A percentile compares a stretch with the other conserved stretches of the same genome.
These are phyloP conservation scores for Microctonus hyperodae DNA, from an alignment of 2,888 invertebrate species.

Conservation along the genomic window DNA sequence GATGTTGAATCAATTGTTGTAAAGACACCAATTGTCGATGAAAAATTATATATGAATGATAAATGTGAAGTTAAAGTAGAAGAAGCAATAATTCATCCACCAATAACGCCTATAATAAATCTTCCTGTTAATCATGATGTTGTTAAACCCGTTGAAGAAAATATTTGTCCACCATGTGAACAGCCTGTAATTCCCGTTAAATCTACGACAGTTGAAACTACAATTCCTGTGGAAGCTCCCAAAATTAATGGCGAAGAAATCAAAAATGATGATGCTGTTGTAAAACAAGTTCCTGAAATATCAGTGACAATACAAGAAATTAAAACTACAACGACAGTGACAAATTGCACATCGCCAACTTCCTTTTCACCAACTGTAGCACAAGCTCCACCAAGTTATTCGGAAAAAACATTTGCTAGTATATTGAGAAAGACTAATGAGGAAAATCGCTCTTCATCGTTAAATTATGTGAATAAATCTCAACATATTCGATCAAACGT, in stretches of 20 bases:
- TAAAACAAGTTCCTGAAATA: not conserved
- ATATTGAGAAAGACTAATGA: slow-evolving; percentile 5
- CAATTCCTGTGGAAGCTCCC: slow-evolving; percentile 1
- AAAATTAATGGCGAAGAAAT: slow-evolving; percentile 13
- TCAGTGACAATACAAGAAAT: too few species aligned
- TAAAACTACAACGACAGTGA: not conserved
- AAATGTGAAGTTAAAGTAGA: slow-evolving; percentile 18
- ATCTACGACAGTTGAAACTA: slow-evolving; percentile 15
- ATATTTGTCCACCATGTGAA: not conserved
- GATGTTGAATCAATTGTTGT: not conserved
- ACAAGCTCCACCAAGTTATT: not conserved
- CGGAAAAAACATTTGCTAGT: slow-evolving; percentile 17
- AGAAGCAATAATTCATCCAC: not conserved
- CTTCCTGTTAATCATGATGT: not conserved
- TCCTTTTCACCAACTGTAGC: not conserved
- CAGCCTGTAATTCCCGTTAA: slow-evolving; percentile 9
- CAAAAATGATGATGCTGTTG: not conserved
- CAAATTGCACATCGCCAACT: not conserved
- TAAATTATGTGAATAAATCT: not conserved
- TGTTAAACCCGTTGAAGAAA: slow-evolving; percentile 16
- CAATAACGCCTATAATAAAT: too few species aligned
- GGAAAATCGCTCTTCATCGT: not conserved
- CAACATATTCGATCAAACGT: not conserved
- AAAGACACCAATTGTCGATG: not conserved
- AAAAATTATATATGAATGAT: slow-evolving; percentile 23